Percentiles rank a stretch among this genome's conserved stretches.
phyloP scores from a whole-genome alignment of 1,140 invertebrate genomes.

The Brachionus asplanchnoidis region DNA sequence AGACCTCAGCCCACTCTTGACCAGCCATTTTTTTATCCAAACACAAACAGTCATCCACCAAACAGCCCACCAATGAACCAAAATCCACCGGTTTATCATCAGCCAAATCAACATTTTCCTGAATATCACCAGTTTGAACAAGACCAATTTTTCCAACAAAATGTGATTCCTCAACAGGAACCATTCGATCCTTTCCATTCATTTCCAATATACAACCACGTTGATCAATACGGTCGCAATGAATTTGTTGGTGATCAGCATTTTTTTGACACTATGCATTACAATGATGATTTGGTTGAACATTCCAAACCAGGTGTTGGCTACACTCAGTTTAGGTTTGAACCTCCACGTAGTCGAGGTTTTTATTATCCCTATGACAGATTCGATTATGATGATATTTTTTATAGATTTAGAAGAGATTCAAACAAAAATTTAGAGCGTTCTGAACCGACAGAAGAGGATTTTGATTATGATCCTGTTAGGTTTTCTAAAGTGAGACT shows the following conservation, averaged over 20 bases:
- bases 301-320: background rate
- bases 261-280: background rate
- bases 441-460: background rate
- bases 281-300: background rate
- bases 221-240: background rate
- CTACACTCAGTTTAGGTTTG: background rate
- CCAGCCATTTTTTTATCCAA: background rate
- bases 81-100: background rate
- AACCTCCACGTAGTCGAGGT: background rate
- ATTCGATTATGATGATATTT: background rate
- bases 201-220: background rate
- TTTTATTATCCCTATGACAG: background rate
- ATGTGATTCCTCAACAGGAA: background rate
- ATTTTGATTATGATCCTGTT: constrained; percentile 27
- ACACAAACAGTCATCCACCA: background rate
- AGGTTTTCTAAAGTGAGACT: constrained; percentile 28
- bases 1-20: background rate
- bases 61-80: background rate
- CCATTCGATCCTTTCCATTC: background rate
- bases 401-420: background rate
- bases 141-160: background rate
- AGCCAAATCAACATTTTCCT: background rate
- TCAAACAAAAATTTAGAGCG: background rate
- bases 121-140: background rate
- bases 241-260: background rate